phyloP scores from a whole-genome alignment of 2,113 vertebrate genomes.

The Illadopsis cleaveri region DNA sequence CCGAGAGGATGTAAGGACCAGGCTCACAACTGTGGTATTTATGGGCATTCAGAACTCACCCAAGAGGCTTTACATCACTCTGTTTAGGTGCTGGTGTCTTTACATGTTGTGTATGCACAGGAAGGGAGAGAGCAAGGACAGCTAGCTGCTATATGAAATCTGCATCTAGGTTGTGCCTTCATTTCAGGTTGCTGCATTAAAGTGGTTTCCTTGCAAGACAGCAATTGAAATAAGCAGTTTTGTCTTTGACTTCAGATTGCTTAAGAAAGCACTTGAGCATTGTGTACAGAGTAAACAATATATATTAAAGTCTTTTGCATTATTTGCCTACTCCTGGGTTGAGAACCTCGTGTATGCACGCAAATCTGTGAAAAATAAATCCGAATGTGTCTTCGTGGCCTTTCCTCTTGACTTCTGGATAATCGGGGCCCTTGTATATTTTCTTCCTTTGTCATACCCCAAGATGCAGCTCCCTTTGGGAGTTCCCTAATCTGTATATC shows the following conservation, averaged over 20 bases:
- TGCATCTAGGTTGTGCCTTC: not conserved
- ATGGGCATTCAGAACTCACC: not conserved
- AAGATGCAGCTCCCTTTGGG: not conserved
- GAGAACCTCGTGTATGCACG: not conserved
- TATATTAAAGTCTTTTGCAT: not conserved
- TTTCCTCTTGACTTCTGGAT: constrained; percentile 20
- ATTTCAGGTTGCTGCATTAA: not conserved
- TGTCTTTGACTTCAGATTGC: not conserved
- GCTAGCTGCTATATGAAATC: not conserved
- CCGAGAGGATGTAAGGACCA: not conserved
- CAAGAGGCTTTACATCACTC: not conserved
- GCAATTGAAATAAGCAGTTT: not conserved
- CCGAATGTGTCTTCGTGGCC: not conserved
- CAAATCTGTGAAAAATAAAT: not conserved
- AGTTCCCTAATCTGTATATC: constrained; percentile 70
- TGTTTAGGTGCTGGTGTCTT: not conserved
- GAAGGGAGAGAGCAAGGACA: not conserved
- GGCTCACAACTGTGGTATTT: not conserved
- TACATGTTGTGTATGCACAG: not conserved
- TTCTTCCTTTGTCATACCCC: constrained; percentile 4
- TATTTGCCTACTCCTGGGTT: not conserved
- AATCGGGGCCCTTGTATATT: not conserved
- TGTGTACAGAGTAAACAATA: not conserved
- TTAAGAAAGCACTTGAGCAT: not conserved
- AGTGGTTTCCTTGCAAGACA: not conserved